Base-by-base conservation (phyloP, 2,888 invertebrate species). In the Trilocha varians region DNA sequence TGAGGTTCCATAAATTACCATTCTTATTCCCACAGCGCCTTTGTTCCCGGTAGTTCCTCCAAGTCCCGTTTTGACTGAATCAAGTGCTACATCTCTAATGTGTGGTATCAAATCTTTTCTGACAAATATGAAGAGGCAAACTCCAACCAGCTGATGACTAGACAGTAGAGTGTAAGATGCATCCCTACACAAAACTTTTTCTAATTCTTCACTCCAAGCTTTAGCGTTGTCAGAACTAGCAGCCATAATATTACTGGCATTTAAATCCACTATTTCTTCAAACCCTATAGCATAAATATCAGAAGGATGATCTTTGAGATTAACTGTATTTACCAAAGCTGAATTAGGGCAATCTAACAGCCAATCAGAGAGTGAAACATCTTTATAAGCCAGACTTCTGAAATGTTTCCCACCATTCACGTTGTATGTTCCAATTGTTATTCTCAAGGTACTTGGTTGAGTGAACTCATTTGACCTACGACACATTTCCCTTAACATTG, bases 401-500 rank as follows among this genome's bases (percentile, higher is more conserved):
- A 99, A 98, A 79, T 98, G 98, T 78, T 98, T 98, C 3, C 99
- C 99, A 34, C 99, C 99, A 78, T 99, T 99, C 0, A 99, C 99
- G 78, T 99, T 99, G 85, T 99, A 99, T 1, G 99, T 99, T 13
- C 97, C 99, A 41, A 97, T 91, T 39, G 95, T 93, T 4, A 99
- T 89, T 16, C 95, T 89, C 15, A 96, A 85, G 49, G 88, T 88
- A 42, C 90, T 85, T 2, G 91, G 89, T 40, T 88, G 88, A 0
- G 92, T 91, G 59, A 91, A 95, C 72, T 97, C 96, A 56, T 88
- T 89, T 55, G 91, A 92, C 42, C 95, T 88, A 59, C 92, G 91
- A 65, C 95, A 95, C 90, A 97, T 92, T 80, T 95, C 94, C 46
- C 93, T 84, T 16, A 96, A 78, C 1, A 97, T 91, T 46, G 91